Conservation (phyloP, 1,140 invertebrate species). For the Sitobion miscanthi region DNA sequence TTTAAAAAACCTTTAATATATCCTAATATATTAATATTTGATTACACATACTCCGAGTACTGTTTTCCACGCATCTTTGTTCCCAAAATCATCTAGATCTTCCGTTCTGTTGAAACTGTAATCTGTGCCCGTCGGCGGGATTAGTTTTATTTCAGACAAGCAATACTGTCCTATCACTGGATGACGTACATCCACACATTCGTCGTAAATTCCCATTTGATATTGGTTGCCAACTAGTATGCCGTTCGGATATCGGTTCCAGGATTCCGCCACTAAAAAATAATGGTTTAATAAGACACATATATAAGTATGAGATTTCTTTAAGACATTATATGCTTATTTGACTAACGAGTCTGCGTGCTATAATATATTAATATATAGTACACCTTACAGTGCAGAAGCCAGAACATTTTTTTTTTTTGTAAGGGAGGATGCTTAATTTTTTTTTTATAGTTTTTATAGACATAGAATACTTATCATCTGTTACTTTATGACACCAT, state of each 20-base stretch:
- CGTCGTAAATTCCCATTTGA: conserved; percentile 21
- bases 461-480: no score
- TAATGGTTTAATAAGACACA: neutral
- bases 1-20: no score
- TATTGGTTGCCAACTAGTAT: neutral
- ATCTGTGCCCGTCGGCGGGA: neutral
- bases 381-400: no score
- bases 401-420: no score
- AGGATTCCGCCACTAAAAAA: conserved; percentile 42
- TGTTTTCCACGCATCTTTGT: neutral
- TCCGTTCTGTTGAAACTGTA: neutral
- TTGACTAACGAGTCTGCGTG: no score
- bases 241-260: conserved; percentile 3
- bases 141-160: conserved; percentile 1
- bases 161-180: conserved; percentile 28
- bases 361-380: no score
- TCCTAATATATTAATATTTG: no score
- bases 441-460: no score
- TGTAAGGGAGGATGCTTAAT: no score
- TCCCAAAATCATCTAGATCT: neutral
- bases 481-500: no score
- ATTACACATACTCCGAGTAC: conserved; percentile 30
- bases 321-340: no score
- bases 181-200: neutral
- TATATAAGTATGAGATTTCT: no score